Percentiles rank a stretch among this genome's conserved stretches.
Conservation (phyloP, 2,797 vertebrate genomes). For the Tadarida brasiliensis region DNA sequence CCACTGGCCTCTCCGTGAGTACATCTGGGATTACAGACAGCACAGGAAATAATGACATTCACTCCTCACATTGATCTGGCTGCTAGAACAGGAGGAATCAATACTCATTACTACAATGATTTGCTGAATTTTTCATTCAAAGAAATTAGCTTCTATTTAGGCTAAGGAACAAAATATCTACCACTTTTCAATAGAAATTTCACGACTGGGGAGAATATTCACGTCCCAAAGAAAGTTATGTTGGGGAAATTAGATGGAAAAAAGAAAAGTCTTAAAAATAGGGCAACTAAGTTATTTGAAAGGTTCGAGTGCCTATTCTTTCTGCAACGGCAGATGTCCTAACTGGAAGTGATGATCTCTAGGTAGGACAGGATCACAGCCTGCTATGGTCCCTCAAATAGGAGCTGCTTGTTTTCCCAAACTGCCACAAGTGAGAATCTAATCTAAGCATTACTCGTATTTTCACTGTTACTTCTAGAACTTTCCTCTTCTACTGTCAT, state of each 20-base stretch:
- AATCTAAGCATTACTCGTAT: neutral
- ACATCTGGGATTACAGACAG: slow-evolving; percentile 3
- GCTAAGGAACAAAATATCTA: slow-evolving; percentile 18
- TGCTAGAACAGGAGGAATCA: slow-evolving; percentile 47
- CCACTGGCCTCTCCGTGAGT: neutral
- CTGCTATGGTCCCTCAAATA: neutral
- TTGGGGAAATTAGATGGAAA: neutral
- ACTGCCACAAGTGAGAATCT: neutral
- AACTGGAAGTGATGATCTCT: neutral
- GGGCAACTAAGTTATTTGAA: slow-evolving; percentile 12
- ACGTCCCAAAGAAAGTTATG: neutral
- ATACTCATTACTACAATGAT: slow-evolving; percentile 35
- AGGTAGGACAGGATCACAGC: neutral
- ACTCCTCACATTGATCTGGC: slow-evolving; percentile 28
- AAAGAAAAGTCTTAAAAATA: neutral
- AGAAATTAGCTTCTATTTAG: slow-evolving; percentile 59
- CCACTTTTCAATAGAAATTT: slow-evolving; percentile 17
- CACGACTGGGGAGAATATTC: slow-evolving; percentile 18
- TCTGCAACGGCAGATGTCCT: neutral
- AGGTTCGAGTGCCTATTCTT: neutral
- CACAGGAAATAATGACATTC: slow-evolving; percentile 57
- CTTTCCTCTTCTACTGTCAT: neutral
- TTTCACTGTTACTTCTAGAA: neutral
- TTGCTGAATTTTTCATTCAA: slow-evolving; percentile 57
- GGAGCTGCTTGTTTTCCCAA: neutral